A percentile compares a stretch with the other conserved stretches of the same genome.
phyloP scores from a whole-genome alignment of 1,140 invertebrate species.

The Heliconius nattereri region DNA sequence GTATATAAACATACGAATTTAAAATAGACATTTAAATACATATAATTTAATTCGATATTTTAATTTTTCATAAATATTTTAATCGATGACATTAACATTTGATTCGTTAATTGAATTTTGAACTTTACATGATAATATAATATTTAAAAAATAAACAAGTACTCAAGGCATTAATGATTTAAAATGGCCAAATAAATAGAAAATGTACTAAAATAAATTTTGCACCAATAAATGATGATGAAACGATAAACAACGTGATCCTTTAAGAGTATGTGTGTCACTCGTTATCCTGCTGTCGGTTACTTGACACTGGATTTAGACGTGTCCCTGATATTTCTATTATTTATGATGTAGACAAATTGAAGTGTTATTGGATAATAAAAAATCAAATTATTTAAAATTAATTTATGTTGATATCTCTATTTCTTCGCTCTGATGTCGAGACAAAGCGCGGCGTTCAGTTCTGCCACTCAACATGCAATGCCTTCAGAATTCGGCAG shows the following conservation, averaged over 20 bases:
- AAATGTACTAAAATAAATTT: not conserved
- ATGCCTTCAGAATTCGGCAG: no score
- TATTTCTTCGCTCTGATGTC: no score
- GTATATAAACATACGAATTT: no score
- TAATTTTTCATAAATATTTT: no score
- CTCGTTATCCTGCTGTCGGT: conserved; percentile 38
- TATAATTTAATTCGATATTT: no score
- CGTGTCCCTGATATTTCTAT: conserved; percentile 16
- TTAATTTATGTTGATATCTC: no score
- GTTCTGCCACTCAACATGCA: no score
- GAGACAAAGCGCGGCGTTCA: no score
- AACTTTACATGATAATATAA: no score
- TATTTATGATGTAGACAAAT: not conserved
- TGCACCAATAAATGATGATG: conserved; percentile 21
- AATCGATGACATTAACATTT: no score
- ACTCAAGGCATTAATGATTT: not conserved
- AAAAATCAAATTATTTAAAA: not conserved
- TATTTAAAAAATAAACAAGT: not conserved
- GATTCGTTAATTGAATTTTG: no score
- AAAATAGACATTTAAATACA: no score
- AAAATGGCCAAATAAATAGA: not conserved
- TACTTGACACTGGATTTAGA: conserved; percentile 34
- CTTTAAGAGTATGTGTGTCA: conserved; percentile 37
- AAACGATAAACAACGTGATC: conserved; percentile 40
- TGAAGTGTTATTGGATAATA: not conserved